A percentile compares a stretch with the other conserved stretches of the same genome.
Evolutionary conservation across 1,140 invertebrate genomes (phyloP).

Genomic region (Drosophila equinoxialis): DNA sequence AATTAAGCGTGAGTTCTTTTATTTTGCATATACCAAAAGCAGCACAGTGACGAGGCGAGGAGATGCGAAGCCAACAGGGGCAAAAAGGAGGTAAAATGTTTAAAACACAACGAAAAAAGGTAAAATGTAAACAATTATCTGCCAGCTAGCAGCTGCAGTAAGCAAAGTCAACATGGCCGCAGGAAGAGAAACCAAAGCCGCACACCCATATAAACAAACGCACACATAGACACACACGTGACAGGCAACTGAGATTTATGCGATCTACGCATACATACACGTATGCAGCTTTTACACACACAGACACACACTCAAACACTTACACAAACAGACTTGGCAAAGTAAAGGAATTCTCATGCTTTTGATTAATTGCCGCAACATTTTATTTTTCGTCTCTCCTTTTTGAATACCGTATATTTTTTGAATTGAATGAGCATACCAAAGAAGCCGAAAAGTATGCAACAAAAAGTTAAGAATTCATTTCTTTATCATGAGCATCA

Average conservation of each 20-base stretch:
- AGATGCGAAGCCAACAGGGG: neutral
- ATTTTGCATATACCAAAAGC: conserved; percentile 53
- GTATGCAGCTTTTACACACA: conserved; percentile 20
- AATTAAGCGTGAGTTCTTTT: conserved; percentile 70
- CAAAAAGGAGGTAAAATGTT: conserved; percentile 4
- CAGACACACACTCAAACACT: conserved; percentile 33
- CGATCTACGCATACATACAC: conserved; percentile 45
- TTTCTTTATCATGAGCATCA: neutral
- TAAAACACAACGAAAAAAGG: conserved; percentile 46
- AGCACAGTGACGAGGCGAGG: neutral
- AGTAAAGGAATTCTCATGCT: conserved; percentile 72
- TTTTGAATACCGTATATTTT: neutral
- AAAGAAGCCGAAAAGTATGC: neutral
- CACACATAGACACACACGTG: conserved; percentile 37
- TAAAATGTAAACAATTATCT: conserved; percentile 82
- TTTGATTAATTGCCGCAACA: conserved; percentile 80
- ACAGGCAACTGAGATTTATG: conserved; percentile 74
- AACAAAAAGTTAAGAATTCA: neutral
- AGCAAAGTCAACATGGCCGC: conserved; percentile 43
- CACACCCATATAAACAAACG: conserved; percentile 40
- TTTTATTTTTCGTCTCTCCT: conserved; percentile 57
- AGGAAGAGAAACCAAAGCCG: conserved; percentile 45
- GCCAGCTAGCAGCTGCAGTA: conserved; percentile 61
- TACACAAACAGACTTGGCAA: conserved; percentile 53
- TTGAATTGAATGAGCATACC: neutral